Evolutionary conservation across 1,140 invertebrate genomes (phyloP).

Genomic region (Ips nitidus): DNA sequence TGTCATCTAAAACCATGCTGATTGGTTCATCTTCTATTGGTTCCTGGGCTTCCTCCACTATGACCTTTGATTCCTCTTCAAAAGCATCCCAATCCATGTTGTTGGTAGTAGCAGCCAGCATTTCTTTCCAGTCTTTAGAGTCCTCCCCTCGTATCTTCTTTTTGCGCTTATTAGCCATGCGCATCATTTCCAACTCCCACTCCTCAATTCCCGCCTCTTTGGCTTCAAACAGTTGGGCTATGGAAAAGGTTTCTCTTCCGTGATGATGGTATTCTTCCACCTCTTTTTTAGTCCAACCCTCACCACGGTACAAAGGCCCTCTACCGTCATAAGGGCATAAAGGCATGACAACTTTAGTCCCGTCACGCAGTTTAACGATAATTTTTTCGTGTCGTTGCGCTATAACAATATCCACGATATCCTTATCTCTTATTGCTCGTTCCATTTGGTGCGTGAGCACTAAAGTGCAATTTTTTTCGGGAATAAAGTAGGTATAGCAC

Average conservation of each 20-base stretch:
- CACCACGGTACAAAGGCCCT: conserved; percentile 61
- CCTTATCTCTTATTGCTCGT: conserved; percentile 72
- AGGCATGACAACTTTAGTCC: conserved; percentile 68
- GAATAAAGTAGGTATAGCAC: conserved; percentile 62
- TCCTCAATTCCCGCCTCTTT: conserved; percentile 67
- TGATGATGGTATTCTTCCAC: conserved; percentile 62
- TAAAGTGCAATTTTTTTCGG: conserved; percentile 69
- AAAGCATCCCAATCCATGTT: conserved; percentile 52
- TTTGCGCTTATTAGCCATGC: conserved; percentile 47
- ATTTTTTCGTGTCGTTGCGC: conserved; percentile 72
- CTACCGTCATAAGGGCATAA: conserved; percentile 63
- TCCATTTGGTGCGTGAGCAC: conserved; percentile 73
- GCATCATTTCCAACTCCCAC: conserved; percentile 55
- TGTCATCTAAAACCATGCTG: conserved; percentile 55
- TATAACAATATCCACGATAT: conserved; percentile 74
- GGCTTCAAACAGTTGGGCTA: conserved; percentile 75
- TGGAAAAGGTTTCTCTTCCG: conserved; percentile 59
- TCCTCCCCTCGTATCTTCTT: conserved; percentile 53
- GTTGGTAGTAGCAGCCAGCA: conserved; percentile 43
- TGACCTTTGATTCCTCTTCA: conserved; percentile 53
- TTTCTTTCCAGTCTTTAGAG: conserved; percentile 46
- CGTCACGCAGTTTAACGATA: conserved; percentile 68
- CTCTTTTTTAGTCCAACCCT: conserved; percentile 61
- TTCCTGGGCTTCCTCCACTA: conserved; percentile 46
- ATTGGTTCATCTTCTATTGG: conserved; percentile 48